phyloP scores from a whole-genome alignment of 37 sponge, comb jelly and placozoan genomes.

The Tethya wilhelma region DNA sequence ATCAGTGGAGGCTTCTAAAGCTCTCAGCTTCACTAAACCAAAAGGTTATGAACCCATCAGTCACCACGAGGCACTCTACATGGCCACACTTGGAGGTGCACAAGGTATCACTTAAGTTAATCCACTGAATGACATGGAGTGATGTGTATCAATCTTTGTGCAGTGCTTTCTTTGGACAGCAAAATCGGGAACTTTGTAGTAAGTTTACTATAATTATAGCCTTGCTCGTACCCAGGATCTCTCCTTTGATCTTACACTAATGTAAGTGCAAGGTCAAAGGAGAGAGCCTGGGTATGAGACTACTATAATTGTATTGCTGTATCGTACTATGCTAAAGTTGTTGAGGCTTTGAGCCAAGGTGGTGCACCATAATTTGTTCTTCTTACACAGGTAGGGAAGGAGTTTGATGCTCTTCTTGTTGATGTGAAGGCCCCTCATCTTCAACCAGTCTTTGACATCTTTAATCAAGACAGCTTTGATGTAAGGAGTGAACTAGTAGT shows the following conservation, averaged over 20 bases:
- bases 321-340: too few relatives aligned
- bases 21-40: slow-evolving; percentile 38
- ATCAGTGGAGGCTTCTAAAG: slow-evolving; percentile 53
- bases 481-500: slow-evolving; percentile 18
- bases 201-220: background rate
- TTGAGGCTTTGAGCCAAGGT: too few relatives aligned
- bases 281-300: too few relatives aligned
- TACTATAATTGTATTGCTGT: too few relatives aligned
- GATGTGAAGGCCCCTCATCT: slow-evolving; percentile 38
- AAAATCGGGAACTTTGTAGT: slow-evolving; percentile 79
- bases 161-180: slow-evolving; percentile 64
- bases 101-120: slow-evolving; percentile 25
- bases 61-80: slow-evolving; percentile 77
- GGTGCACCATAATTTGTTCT: too few relatives aligned
- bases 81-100: slow-evolving; percentile 87
- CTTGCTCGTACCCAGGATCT: too few relatives aligned
- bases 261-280: too few relatives aligned
- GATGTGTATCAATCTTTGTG: background rate
- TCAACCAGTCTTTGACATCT: slow-evolving; percentile 48
- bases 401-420: slow-evolving; percentile 77
- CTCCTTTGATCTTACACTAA: too few relatives aligned
- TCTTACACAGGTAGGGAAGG: slow-evolving; percentile 66
- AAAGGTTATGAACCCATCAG: slow-evolving; percentile 22
- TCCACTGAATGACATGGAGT: background rate
- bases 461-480: slow-evolving; percentile 30